Conservation (phyloP, 2,113 vertebrate genomes). For the Corydoras maculifer region DNA sequence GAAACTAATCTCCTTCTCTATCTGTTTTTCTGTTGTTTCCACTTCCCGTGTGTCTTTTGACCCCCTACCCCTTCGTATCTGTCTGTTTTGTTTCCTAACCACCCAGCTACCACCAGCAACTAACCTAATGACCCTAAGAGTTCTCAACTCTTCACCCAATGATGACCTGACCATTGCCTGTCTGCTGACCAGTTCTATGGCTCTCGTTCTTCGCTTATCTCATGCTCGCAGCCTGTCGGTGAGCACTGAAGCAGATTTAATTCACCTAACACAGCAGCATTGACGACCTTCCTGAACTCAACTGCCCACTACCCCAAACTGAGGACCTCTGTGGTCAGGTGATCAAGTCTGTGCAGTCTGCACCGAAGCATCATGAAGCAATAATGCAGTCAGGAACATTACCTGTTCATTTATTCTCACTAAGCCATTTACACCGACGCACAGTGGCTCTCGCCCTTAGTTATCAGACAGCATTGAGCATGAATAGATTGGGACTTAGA, state of each 20-base stretch:
- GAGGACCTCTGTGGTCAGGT: constrained; percentile 68
- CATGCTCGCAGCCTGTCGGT: constrained; percentile 61
- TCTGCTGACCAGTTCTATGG: constrained; percentile 98
- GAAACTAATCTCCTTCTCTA: constrained; percentile 99
- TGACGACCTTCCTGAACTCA: constrained; percentile 34
- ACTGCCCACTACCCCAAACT: constrained; percentile 37
- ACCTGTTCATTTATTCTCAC: constrained; percentile 35
- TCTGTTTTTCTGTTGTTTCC: constrained; percentile 79
- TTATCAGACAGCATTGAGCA: neutral
- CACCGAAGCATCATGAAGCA: constrained; percentile 88
- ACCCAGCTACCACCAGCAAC: constrained; percentile 99
- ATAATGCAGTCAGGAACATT: constrained; percentile 72
- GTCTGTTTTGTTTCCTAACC: constrained; percentile 88
- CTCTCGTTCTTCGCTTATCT: constrained; percentile 88
- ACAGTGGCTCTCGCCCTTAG: neutral
- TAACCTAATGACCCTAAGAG: constrained; percentile 99
- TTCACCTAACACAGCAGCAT: constrained; percentile 72
- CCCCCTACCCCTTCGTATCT: constrained; percentile 58
- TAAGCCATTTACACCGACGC: constrained; percentile 12
- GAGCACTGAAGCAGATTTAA: constrained; percentile 83
- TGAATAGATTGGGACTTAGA: constrained; percentile 3
- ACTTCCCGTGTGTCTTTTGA: constrained; percentile 67
- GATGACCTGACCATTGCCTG: constrained; percentile 98
- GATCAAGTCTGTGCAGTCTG: constrained; percentile 78
- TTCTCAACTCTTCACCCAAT: constrained; percentile 99